Evolutionary conservation across 1,140 invertebrate genomes (phyloP), one percentile per base, ranked within the genome.

Genomic region (Ceratina australensis): DNA sequence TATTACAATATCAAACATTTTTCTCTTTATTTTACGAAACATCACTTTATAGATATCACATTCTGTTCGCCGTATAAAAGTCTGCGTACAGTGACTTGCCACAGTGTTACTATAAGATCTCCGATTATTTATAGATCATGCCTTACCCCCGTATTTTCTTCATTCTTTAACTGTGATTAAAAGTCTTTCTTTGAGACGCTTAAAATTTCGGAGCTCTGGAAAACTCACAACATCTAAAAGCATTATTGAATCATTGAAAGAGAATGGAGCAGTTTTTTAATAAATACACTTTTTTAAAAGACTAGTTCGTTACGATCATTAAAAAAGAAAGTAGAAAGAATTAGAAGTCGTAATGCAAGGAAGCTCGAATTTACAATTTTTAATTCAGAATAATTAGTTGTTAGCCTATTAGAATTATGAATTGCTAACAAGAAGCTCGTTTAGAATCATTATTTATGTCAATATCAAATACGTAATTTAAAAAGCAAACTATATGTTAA

Each of bases 1-100:
- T 24, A 24, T 72, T 72, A 49, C 22, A 26, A 42, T 42, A 42
- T 16, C 20, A 33, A 22, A 3, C 7, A 54, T n/a, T 54, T 16
- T 59, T 47, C 24, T n/a, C 50, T 67, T 67, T 24, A 20, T 66
- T 59, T 47, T 75, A 59, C 64, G 65, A 59, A 26, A 57, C n/a
- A 49, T 28, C 59, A 67, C 24, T 59, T 50, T 26, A 33, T n/a
- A 63, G 22, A 33, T 47, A 42, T 49, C 12, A 42, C 47, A 68
- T 79, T 81, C n/a, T 72, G 22, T 80, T 71, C 61, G 67, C 77
- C 57, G 81, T 82, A 78, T 56, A 78, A 33, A n/a, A 78, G 26
- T 81, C 13, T 71, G 20, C 33, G 20, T 24, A 50, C 49, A 18
- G 33, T 64, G 57, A 82, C 33, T 49, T 56, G 28, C 52, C 28